phyloP scores from a whole-genome alignment of 2,888 invertebrate genomes.

The Hipparchia semele region DNA sequence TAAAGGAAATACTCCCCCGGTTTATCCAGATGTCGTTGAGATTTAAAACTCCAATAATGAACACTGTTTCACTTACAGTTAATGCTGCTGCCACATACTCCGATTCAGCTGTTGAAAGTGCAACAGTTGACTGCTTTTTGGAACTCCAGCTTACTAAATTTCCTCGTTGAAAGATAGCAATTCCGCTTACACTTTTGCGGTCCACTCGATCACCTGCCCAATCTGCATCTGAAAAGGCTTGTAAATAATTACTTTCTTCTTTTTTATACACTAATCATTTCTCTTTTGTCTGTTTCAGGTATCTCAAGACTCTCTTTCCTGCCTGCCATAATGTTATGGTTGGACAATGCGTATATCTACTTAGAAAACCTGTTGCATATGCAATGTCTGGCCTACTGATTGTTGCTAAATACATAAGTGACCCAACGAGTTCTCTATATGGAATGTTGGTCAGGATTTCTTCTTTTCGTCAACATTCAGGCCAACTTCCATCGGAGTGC shows the following conservation, averaged over 20 bases:
- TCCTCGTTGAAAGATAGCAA: not conserved
- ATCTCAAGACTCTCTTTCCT: not conserved
- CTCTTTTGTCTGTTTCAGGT: not conserved
- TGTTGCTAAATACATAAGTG: not conserved
- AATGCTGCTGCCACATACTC: not conserved
- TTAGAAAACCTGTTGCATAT: not conserved
- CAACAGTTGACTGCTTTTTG: not conserved
- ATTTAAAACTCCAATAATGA: too few relatives aligned
- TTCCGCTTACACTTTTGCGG: not conserved
- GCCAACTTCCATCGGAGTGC: slow-evolving; percentile 6
- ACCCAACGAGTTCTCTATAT: slow-evolving; percentile 11
- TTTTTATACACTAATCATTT: not conserved
- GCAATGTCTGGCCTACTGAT: slow-evolving; percentile 7
- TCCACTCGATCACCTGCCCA: not conserved
- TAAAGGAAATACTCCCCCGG: too few relatives aligned
- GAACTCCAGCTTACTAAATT: not conserved
- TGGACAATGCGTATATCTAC: not conserved
- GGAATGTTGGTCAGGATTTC: not conserved
- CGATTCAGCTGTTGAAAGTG: not conserved
- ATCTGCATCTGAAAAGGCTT: not conserved
- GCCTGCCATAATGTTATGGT: not conserved
- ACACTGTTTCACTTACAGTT: not conserved
- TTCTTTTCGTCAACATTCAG: not conserved
- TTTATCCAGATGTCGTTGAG: too few relatives aligned
- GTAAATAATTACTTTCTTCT: not conserved